Evolutionary conservation across 2,113 vertebrate species (phyloP).

Genomic region (Geococcyx californianus): DNA sequence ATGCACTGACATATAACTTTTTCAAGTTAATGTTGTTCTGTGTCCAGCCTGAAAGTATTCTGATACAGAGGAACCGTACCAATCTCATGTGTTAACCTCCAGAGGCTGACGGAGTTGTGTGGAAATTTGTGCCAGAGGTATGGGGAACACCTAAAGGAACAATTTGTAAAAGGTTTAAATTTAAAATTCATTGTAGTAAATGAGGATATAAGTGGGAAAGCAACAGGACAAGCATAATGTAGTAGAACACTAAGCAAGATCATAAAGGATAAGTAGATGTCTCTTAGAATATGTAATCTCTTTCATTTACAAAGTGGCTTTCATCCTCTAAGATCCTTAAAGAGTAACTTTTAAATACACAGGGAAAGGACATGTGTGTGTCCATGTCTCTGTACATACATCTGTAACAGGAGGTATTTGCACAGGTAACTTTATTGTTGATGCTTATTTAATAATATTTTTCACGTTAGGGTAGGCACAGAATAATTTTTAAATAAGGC

Average conservation of each 20-base stretch:
- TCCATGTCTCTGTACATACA: neutral
- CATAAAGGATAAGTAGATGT: constrained; percentile 54
- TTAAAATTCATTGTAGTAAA: constrained; percentile 19
- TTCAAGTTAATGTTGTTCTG: constrained; percentile 24
- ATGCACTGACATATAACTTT: neutral
- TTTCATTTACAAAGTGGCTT: constrained; percentile 34
- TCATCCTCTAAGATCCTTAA: neutral
- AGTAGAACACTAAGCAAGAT: constrained; percentile 38
- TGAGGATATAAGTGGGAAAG: constrained; percentile 35
- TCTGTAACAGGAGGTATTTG: neutral
- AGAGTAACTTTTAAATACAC: neutral
- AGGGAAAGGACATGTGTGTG: neutral
- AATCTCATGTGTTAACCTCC: neutral
- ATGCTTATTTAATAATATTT: neutral
- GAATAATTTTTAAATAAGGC: neutral
- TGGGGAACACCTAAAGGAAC: neutral
- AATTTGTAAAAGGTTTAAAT: neutral
- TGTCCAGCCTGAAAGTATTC: constrained; percentile 32
- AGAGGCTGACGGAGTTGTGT: neutral
- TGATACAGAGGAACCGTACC: neutral
- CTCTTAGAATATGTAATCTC: constrained; percentile 24
- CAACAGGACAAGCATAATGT: constrained; percentile 46
- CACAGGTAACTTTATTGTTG: neutral
- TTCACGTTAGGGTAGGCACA: neutral
- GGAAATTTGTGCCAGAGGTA: neutral